Conservation (phyloP, 2,888 invertebrate species). For the Brachyptera putata region DNA sequence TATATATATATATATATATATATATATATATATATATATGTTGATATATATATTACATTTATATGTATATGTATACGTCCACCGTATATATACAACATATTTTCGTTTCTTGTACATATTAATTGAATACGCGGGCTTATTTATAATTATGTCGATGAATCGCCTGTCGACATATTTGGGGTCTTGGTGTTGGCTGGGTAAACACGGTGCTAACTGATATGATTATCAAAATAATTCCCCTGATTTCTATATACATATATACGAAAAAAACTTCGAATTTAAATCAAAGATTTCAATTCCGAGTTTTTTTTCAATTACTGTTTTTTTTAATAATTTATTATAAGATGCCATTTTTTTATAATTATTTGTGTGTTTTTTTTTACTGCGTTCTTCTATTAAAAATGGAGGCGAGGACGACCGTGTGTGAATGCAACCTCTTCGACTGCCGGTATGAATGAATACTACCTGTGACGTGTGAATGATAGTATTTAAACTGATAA, state of each 20-base stretch:
- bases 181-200: slow-evolving; percentile 24
- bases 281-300: background rate
- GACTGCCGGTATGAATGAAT: slow-evolving; percentile 20
- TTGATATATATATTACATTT: no score
- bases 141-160: slow-evolving; percentile 3
- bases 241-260: slow-evolving; percentile 8
- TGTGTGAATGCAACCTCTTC: slow-evolving; percentile 19
- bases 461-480: background rate
- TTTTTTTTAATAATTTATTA: background rate
- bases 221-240: slow-evolving; percentile 10
- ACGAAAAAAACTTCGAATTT: no score
- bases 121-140: background rate
- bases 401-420: slow-evolving; percentile 27
- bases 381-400: background rate
- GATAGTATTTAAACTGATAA: slow-evolving; percentile 10
- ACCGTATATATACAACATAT: background rate
- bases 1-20: no score
- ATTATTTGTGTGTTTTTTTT: slow-evolving; percentile 5
- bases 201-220: slow-evolving; percentile 24
- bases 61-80: background rate
- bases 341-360: slow-evolving; percentile 11
- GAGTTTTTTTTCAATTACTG: background rate
- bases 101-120: background rate
- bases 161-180: slow-evolving; percentile 13
- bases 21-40: no score